Conservation (phyloP, 2,797 vertebrate species). For the Echeneis naucrates region DNA sequence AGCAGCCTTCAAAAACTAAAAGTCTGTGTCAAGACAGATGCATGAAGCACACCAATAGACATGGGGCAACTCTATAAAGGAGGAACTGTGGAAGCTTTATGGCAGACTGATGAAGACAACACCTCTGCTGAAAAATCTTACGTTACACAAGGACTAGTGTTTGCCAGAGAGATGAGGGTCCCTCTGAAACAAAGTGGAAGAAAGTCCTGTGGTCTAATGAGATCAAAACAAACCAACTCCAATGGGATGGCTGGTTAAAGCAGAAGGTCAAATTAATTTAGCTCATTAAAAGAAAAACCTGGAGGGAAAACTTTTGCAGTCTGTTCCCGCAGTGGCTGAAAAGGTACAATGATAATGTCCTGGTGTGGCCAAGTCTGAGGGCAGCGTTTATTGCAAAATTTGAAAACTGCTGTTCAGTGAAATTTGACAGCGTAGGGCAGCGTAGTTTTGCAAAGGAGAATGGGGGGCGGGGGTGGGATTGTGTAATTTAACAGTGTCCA, state of each 20-base stretch:
- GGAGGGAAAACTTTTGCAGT: slow-evolving; percentile 13
- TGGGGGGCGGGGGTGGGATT: slow-evolving; percentile 22
- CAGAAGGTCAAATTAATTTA: background rate
- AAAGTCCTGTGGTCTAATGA: background rate
- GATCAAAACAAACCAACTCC: slow-evolving; percentile 1
- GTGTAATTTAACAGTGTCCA: background rate
- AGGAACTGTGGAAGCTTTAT: slow-evolving; percentile 2
- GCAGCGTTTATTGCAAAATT: slow-evolving; percentile 10
- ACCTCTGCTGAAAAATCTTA: background rate
- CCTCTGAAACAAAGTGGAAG: slow-evolving; percentile 1
- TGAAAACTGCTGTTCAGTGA: slow-evolving; percentile 13
- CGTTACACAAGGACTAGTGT: background rate
- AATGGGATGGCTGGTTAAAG: background rate
- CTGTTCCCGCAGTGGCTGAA: background rate
- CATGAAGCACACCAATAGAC: background rate
- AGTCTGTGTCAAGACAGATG: background rate
- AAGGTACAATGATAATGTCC: background rate
- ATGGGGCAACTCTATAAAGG: background rate
- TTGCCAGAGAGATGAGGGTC: background rate
- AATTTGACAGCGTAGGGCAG: background rate
- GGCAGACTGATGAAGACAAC: slow-evolving; percentile 5
- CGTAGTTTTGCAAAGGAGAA: slow-evolving; percentile 4
- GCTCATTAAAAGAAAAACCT: background rate
- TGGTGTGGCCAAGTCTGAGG: background rate
- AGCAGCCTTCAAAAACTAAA: background rate